Evolutionary conservation across 2,797 vertebrate species (phyloP).

Genomic region (Todus mexicanus): DNA sequence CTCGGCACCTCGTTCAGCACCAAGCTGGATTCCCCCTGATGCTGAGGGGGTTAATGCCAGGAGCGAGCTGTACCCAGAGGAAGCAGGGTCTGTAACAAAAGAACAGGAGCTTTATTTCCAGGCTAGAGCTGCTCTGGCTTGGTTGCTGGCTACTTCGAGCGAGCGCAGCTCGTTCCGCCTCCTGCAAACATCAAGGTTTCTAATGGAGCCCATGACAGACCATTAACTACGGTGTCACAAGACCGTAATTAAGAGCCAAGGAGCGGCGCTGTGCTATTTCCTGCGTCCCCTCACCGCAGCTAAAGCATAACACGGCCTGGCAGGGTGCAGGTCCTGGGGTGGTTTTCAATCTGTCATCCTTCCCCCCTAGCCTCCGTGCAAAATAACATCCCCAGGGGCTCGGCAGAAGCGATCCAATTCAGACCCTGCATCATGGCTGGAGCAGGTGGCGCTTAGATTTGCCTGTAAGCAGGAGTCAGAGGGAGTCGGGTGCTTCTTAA

Average conservation of each 20-base stretch:
- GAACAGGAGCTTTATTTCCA: background rate
- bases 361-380: background rate
- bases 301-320: background rate
- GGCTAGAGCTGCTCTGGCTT: background rate
- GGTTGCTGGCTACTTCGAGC: background rate
- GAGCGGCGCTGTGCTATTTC: background rate
- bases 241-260: constrained; percentile 56
- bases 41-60: background rate
- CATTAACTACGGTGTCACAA: constrained; percentile 30
- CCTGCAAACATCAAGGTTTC: background rate
- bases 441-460: background rate
- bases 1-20: background rate
- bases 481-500: background rate
- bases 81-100: background rate
- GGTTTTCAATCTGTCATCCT: constrained; percentile 38
- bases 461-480: background rate
- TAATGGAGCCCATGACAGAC: constrained; percentile 33
- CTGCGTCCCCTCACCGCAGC: background rate
- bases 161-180: background rate
- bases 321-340: constrained; percentile 17
- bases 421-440: background rate
- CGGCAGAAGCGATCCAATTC: background rate
- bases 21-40: fast-evolving
- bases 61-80: background rate
- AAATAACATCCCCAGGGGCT: background rate